A percentile compares a stretch with the other conserved stretches of the same genome.
Conservation (phyloP, 2,113 vertebrate genomes). For the Cynoglossus semilaevis region DNA sequence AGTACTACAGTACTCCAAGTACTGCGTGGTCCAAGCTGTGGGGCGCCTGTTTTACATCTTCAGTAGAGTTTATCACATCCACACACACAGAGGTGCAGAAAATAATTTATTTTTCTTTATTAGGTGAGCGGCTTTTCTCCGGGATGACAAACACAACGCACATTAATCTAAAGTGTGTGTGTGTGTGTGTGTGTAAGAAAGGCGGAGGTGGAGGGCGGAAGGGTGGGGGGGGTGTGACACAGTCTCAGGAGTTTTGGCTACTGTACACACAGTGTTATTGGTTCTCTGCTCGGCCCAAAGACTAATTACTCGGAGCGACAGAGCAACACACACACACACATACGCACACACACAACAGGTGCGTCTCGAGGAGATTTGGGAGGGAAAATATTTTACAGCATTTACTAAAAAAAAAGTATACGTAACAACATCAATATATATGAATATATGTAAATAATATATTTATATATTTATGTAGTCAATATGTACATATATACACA, state of each 20-base stretch:
- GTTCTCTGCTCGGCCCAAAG: conserved; percentile 44
- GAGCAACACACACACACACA: conserved; percentile 10
- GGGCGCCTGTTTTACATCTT: too few relatives aligned
- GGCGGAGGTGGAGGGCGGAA: conserved; percentile 80
- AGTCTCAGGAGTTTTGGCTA: conserved; percentile 55
- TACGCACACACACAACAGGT: conserved; percentile 49
- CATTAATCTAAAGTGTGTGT: conserved; percentile 85
- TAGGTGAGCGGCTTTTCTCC: conserved; percentile 87
- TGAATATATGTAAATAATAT: too few relatives aligned
- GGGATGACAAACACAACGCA: conserved; percentile 91
- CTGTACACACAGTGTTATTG: conserved; percentile 53
- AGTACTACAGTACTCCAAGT: too few relatives aligned
- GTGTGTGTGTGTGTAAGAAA: conserved; percentile 30
- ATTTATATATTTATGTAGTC: too few relatives aligned
- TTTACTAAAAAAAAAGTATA: too few relatives aligned
- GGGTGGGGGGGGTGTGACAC: conserved; percentile 70
- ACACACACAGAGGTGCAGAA: too few relatives aligned
- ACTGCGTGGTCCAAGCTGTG: too few relatives aligned
- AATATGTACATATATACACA: too few relatives aligned
- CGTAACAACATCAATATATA: too few relatives aligned
- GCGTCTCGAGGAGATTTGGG: not conserved
- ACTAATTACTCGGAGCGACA: conserved; percentile 65
- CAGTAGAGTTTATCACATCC: too few relatives aligned
- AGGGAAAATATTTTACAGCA: too few relatives aligned
- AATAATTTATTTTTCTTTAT: conserved; percentile 99